phyloP scores from a whole-genome alignment of 1,140 invertebrate genomes.

The Dendroctonus ponderosae region DNA sequence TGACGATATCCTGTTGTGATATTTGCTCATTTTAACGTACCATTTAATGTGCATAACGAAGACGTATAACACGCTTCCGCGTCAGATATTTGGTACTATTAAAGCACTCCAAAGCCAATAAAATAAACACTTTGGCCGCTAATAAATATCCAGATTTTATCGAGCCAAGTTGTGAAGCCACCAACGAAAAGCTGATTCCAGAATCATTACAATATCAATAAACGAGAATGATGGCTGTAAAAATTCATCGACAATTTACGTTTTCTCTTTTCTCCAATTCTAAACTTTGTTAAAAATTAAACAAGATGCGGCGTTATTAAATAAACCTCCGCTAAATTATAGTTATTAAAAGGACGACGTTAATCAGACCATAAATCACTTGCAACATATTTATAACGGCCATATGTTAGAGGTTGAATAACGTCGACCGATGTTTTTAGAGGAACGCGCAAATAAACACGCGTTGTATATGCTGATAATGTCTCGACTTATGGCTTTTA shows the following conservation, averaged over 20 bases:
- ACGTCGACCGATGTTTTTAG: slow-evolving; percentile 26
- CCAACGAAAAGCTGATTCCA: slow-evolving; percentile 8
- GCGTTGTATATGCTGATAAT: slow-evolving; percentile 33
- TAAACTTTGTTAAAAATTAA: slow-evolving; percentile 36
- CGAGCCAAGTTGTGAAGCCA: not conserved
- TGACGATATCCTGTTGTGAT: too few species aligned
- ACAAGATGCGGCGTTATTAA: slow-evolving; percentile 28
- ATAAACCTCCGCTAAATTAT: slow-evolving; percentile 33
- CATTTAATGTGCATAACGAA: too few species aligned
- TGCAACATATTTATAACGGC: slow-evolving; percentile 35
- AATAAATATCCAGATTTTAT: slow-evolving; percentile 7
- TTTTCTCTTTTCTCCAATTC: slow-evolving; percentile 26
- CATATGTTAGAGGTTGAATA: slow-evolving; percentile 33
- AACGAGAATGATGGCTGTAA: slow-evolving; percentile 29
- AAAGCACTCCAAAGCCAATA: slow-evolving; percentile 11
- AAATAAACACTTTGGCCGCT: slow-evolving; percentile 1
- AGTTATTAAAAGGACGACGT: slow-evolving; percentile 35
- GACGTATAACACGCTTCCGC: not conserved
- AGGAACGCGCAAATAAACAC: slow-evolving; percentile 33
- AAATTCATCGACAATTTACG: slow-evolving; percentile 32
- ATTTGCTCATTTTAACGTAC: too few species aligned
- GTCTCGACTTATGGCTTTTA: slow-evolving; percentile 27
- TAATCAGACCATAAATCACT: slow-evolving; percentile 32
- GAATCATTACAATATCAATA: slow-evolving; percentile 19
- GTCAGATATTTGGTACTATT: slow-evolving; percentile 4